Evolutionary conservation across 2,888 invertebrate genomes (phyloP), one percentile per base, ranked within the genome.

Genomic region (Drosophila affinis): DNA sequence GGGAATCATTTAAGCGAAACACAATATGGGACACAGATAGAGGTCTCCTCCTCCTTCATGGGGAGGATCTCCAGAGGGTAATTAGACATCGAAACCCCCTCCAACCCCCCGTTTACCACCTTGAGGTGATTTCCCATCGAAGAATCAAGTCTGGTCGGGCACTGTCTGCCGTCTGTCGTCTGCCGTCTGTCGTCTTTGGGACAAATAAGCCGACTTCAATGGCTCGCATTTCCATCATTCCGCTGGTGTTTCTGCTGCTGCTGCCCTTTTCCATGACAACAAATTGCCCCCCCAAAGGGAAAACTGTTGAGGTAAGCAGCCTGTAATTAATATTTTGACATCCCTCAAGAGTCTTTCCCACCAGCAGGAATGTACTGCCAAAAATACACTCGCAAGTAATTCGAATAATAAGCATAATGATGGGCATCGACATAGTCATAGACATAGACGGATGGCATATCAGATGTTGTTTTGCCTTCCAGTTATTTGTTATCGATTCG

Each of bases 291-390:
- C 39, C 39, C 39, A 2, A 14, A 4, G 7, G 27, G 60, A 63
- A 58, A 62, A 64, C 62, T 73, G 68, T 65, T 77, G 69, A 64
- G 76, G 51, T 76, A 76, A 76, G 72, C 76, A 73, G 58, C 76
- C 5, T 58, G 79, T 80, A 80, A 80, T 80, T 80, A 82, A 80
- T 80, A 80, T 81, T 84, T 62, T 65, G 69, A 58, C 69, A 69
- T 62, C 27, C 32, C 51, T 39, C 48, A 18, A 27, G 51, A 29
- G 24, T 5, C n/a, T n/a, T 39, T 6, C 14, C 39, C 14, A 39
- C 6, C 39, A 14, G 39, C 39, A 14, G 21, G 44, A 34, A 48
- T 48, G 32, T 54, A 24, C 54, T 7, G 14, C 39, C 51, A 9
- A 14, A n/a, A 9, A 14, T 52, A 10, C 49, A 39, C 72, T 57